Base-by-base conservation (phyloP, 1,140 invertebrate species). In the Hylaeus volcanicus region DNA sequence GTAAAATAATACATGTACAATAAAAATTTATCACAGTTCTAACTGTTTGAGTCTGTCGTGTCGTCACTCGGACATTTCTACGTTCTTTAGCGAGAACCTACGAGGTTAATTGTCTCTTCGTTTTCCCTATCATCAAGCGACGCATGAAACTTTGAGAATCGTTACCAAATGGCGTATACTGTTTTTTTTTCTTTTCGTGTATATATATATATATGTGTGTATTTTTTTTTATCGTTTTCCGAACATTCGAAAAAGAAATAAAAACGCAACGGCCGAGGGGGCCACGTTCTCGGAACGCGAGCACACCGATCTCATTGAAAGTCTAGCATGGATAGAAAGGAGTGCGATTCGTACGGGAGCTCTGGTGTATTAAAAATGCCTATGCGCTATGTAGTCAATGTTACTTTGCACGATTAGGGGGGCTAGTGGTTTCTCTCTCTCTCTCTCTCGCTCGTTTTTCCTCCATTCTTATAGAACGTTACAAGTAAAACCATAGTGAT, bases 11-110 rank as follows among this genome's bases (percentile, higher is more conserved):
- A 64, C 74, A 79, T 65, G 55, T 87, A 86, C 56, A 86, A 89
- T 86, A 88, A 84, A 88, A 89, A 91, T 91, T 90, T 90, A 91
- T 91, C 90, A 91, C 90, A 90, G 90, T 89, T 88, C 88, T 90
- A 90, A 89, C 88, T 89, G 83, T 85, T 86, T 65, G 83, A 86
- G 83, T 86, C 78, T 89, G 76, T 85, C 74, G 74, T 87, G 75
- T 45, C 69, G 41, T 73, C 61, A 26, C 63, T 66, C 70, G 51
- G 61, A 79, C 70, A 56, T 71, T 12, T 58, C 75, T 77, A 77
- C 66, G 53, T 71, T 71, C 69, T 73, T 79, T 64, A 73, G 51
- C 51, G 43, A 79, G 69, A 63, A 79, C 51, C 77, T 79, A 79
- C 60, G 45, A 56, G 26, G 15, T 73, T 64, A 73, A 56, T 51